These are phyloP conservation scores for Saturnia pavonia DNA, from an alignment of 2,888 invertebrate genomes.

Conservation along the genomic window DNA sequence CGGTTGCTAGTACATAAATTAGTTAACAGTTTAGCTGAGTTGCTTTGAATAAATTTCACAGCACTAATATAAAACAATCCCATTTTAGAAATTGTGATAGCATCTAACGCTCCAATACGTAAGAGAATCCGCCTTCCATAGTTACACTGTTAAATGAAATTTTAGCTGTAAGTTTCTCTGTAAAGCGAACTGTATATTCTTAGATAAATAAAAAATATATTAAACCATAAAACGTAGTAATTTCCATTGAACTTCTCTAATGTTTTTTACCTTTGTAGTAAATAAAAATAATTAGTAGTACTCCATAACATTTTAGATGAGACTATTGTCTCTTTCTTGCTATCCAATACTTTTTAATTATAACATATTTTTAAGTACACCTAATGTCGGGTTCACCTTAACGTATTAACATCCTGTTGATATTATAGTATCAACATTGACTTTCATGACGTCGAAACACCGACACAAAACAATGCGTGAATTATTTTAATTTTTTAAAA, in stretches of 20 bases:
- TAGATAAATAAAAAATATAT: no score
- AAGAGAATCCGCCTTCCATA: no score
- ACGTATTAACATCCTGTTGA: background rate
- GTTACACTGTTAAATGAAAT: no score
- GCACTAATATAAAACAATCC: no score
- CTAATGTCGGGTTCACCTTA: background rate
- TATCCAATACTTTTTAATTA: background rate
- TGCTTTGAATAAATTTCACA: no score
- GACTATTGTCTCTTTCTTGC: background rate
- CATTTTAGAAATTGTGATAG: no score
- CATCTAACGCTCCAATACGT: no score
- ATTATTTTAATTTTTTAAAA: background rate
- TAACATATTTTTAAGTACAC: background rate
- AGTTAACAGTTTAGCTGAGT: no score
- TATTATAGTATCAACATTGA: background rate
- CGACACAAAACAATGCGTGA: background rate
- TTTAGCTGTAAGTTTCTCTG: no score
- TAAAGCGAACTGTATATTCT: no score
- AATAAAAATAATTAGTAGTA: background rate
- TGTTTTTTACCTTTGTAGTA: background rate
- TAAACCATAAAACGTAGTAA: background rate
- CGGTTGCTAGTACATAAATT: no score
- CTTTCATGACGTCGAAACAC: background rate
- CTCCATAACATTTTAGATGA: background rate
- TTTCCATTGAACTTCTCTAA: background rate